Percentiles rank a stretch among this genome's conserved stretches.
Conservation (phyloP, 2,113 vertebrate species). For the Oreochromis tanganicae region DNA sequence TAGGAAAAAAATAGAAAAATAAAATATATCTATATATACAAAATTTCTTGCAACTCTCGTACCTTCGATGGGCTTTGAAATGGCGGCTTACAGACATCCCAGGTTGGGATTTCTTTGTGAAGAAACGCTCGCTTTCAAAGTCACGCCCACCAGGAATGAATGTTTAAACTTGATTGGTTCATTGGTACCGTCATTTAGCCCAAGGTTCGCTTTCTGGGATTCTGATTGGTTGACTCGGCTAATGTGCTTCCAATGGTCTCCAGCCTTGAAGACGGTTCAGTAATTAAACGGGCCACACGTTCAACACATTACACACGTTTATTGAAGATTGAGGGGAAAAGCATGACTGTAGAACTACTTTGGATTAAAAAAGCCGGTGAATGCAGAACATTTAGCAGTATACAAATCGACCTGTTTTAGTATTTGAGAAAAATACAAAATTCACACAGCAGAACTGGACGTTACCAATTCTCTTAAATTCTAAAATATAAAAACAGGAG, state of each 20-base stretch:
- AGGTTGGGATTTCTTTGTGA: conserved; percentile 40
- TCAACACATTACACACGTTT: background rate
- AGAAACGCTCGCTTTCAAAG: background rate
- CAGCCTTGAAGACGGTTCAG: background rate
- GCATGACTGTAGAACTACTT: background rate
- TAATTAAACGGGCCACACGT: background rate
- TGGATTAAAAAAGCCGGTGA: background rate
- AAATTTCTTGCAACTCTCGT: background rate
- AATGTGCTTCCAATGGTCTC: background rate
- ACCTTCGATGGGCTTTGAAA: conserved; percentile 43
- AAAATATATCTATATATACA: background rate
- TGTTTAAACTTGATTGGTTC: conserved; percentile 13
- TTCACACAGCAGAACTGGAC: background rate
- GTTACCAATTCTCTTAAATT: background rate
- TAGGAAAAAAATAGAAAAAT: background rate
- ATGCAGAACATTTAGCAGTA: background rate
- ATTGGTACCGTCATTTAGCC: background rate
- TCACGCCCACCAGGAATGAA: conserved; percentile 19
- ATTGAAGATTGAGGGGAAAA: background rate
- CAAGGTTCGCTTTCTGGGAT: background rate
- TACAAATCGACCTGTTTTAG: background rate
- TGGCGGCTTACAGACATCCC: conserved; percentile 56
- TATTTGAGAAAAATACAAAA: background rate
- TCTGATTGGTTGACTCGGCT: conserved; percentile 28
- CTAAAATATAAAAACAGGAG: background rate